Evolutionary conservation across 2,888 invertebrate genomes (phyloP).

Genomic region (Micoletzkya japonica): DNA sequence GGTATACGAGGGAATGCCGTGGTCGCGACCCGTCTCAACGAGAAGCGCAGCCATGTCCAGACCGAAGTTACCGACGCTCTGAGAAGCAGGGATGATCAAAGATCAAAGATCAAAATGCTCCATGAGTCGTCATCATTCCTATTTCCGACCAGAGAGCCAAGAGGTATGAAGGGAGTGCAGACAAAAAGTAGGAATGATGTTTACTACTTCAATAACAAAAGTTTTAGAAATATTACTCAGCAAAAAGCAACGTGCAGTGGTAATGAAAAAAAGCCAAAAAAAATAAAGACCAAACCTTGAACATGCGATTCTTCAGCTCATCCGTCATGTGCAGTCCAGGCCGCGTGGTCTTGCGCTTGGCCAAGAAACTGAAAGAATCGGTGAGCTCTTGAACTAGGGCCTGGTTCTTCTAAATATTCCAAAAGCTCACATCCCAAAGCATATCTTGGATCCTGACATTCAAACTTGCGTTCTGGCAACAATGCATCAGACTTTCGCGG

Average conservation of each 20-base stretch:
- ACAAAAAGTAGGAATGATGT: too few species aligned
- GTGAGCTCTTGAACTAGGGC: too few species aligned
- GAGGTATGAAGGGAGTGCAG: too few species aligned
- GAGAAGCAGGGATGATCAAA: background rate
- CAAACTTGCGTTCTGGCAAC: too few species aligned
- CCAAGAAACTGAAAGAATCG: constrained; percentile 25
- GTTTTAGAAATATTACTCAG: background rate
- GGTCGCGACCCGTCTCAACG: constrained; percentile 54
- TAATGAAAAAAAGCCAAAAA: background rate
- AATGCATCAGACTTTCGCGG: too few species aligned
- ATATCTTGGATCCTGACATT: too few species aligned
- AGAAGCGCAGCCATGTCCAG: constrained; percentile 50
- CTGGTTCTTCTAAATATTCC: too few species aligned
- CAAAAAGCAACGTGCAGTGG: background rate
- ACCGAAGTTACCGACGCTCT: constrained; percentile 33
- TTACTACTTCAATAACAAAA: too few species aligned
- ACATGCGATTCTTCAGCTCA: constrained; percentile 28
- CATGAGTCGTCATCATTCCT: background rate
- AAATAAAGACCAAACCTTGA: constrained; percentile 20
- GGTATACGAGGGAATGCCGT: constrained; percentile 49
- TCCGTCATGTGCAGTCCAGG: constrained; percentile 30
- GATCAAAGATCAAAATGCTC: too few species aligned
- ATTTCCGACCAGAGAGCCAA: background rate
- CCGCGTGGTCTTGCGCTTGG: constrained; percentile 27
- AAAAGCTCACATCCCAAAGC: too few species aligned